Evolutionary conservation across 2,888 invertebrate genomes (phyloP), one percentile per base, ranked within the genome.

Genomic region (Drosophila melanosoma): DNA sequence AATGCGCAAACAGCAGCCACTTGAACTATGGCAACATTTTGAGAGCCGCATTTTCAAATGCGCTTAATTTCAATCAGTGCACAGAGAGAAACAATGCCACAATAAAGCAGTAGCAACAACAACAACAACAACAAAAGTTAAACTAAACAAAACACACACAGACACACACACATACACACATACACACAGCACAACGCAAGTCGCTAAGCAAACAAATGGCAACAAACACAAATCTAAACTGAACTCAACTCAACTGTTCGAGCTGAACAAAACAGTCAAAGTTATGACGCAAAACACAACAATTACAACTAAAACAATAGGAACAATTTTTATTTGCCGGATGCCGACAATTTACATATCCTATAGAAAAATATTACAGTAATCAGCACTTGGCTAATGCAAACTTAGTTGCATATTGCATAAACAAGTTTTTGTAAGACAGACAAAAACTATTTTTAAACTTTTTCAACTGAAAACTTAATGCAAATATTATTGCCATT

Each of bases 21-120:
- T 81, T 82, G 59, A 82, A 71, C 73, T 73, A 56, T 62, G 64
- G 59, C 49, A 52, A 68, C 45, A 68, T 40, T 65, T 65, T 65
- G 52, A 40, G 35, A 29, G 33, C 23, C 33, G 56, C 52, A 95
- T 94, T 96, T 95, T 90, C 95, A 78, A 82, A 84, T 62, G 45
- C 67, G 63, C 74, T 81, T 70, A 81, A 81, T 86, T 82, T 83
- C 82, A 84, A 82, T 82, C 79, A 77, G 66, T 42, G 63, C 36
- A 23, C 63, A 52, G 40, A 40, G 40, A n/a, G 42, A 54, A 71
- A 71, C 67, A 82, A 76, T 68, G 64, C 42, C 36, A 11, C 8
- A 29, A 58, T 23, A 60, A 65, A 56, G 42, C 54, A 40, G 17
- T 11, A 59, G 17, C 23, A 59, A 48, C 64, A 45, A 29, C 48